Percentiles rank a stretch among this genome's conserved stretches.
Conservation (phyloP, 2,888 invertebrate species). For the Leptinotarsa tumamoca region DNA sequence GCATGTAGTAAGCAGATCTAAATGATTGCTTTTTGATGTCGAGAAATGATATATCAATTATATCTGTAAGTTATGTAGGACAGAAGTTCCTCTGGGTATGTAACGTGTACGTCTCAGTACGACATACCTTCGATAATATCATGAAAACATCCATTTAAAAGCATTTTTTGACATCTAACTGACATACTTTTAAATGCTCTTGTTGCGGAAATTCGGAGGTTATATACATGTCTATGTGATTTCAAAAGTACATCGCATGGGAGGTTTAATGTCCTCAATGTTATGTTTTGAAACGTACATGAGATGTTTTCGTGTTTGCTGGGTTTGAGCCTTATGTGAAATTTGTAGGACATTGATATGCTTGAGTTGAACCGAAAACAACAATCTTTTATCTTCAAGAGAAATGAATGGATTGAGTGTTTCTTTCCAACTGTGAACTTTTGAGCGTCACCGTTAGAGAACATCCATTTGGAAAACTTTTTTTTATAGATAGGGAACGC, state of each 20-base stretch:
- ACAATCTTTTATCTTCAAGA: too few species aligned
- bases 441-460: too few species aligned
- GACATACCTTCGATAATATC: conserved; percentile 9
- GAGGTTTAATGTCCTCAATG: conserved; percentile 18
- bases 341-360: too few species aligned
- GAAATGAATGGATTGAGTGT: too few species aligned
- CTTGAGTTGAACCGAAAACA: too few species aligned
- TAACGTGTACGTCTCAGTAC: background rate
- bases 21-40: background rate
- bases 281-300: conserved; percentile 6
- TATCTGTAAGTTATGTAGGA: conserved; percentile 3
- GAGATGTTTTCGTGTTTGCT: conserved; percentile 19
- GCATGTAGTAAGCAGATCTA: background rate
- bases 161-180: conserved; percentile 13
- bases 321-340: background rate
- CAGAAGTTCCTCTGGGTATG: background rate
- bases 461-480: too few species aligned
- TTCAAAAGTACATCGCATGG: conserved; percentile 22
- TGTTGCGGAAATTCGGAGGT: conserved; percentile 26
- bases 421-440: too few species aligned
- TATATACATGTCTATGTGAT: conserved; percentile 18
- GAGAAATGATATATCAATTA: conserved; percentile 1
- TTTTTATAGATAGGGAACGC: background rate
- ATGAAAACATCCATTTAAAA: background rate
- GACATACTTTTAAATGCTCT: conserved; percentile 7